Conservation (phyloP, 37 sponge, comb jelly and placozoan genomes). For the Geodia barretti region DNA sequence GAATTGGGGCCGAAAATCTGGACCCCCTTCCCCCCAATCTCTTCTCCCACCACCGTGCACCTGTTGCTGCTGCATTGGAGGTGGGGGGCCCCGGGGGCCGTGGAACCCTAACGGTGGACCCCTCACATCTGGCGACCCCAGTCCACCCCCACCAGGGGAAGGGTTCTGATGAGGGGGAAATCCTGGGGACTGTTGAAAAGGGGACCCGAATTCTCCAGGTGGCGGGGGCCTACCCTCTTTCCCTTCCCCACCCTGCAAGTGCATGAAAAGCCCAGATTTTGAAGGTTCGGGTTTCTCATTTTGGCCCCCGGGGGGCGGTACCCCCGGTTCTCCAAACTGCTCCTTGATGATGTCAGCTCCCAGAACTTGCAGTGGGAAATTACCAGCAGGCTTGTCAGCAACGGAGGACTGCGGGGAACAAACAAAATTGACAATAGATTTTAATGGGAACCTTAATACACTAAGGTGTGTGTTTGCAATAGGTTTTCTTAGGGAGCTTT, state of each 20-base stretch:
- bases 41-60: not conserved
- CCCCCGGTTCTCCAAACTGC: slow-evolving; percentile 27
- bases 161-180: not conserved
- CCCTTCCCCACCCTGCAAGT: not conserved
- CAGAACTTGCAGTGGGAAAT: slow-evolving; percentile 33
- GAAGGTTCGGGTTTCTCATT: not conserved
- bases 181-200: not conserved
- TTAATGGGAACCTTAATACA: too few species aligned
- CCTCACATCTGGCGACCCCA: not conserved
- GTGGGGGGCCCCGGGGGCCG: slow-evolving; percentile 2
- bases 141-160: not conserved
- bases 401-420: too few species aligned
- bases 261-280: not conserved
- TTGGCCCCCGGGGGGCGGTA: not conserved
- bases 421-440: too few species aligned
- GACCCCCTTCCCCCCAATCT: not conserved
- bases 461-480: too few species aligned
- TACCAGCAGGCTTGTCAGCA: not conserved
- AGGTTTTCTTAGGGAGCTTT: too few species aligned
- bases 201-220: not conserved
- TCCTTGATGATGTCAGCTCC: slow-evolving; percentile 68
- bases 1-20: slow-evolving; percentile 6
- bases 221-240: not conserved
- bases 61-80: not conserved
- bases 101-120: not conserved